Conservation (phyloP, 1,140 invertebrate genomes). For the Sycophaga agraensis region DNA sequence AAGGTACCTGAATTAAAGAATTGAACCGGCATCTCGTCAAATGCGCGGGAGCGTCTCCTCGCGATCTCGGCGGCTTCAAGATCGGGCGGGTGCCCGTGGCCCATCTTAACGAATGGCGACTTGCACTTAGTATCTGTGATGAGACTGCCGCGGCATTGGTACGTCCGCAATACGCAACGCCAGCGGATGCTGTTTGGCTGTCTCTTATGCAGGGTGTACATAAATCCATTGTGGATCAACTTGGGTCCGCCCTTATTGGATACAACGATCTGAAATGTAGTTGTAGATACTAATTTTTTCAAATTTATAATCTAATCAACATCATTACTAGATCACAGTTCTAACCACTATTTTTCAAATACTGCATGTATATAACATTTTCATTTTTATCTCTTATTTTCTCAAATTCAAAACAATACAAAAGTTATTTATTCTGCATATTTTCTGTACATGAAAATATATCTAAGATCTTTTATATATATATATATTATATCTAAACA, state of each 20-base stretch:
- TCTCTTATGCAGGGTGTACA: slow-evolving; percentile 57
- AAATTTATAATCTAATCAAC: too few species aligned
- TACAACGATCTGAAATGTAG: slow-evolving; percentile 44
- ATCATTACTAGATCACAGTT: too few species aligned
- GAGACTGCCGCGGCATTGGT: slow-evolving; percentile 53
- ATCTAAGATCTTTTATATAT: too few species aligned
- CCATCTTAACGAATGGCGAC: slow-evolving; percentile 45
- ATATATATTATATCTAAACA: too few species aligned
- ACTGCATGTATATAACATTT: too few species aligned
- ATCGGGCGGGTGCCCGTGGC: slow-evolving; percentile 55
- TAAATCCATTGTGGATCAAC: slow-evolving; percentile 53
- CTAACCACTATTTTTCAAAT: too few species aligned
- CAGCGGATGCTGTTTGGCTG: slow-evolving; percentile 51
- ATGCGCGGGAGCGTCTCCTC: slow-evolving; percentile 42
- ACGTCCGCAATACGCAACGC: slow-evolving; percentile 51
- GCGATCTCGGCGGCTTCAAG: slow-evolving; percentile 48
- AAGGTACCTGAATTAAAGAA: slow-evolving; percentile 13
- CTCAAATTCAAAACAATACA: too few species aligned
- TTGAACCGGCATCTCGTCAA: slow-evolving; percentile 33
- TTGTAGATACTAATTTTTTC: too few species aligned
- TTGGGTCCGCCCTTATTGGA: slow-evolving; percentile 57
- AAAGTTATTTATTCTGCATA: too few species aligned
- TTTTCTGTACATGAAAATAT: too few species aligned
- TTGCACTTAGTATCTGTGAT: slow-evolving; percentile 47
- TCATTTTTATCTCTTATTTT: too few species aligned